phyloP scores from a whole-genome alignment of 2,113 vertebrate species.

The Megaptera novaeangliae region DNA sequence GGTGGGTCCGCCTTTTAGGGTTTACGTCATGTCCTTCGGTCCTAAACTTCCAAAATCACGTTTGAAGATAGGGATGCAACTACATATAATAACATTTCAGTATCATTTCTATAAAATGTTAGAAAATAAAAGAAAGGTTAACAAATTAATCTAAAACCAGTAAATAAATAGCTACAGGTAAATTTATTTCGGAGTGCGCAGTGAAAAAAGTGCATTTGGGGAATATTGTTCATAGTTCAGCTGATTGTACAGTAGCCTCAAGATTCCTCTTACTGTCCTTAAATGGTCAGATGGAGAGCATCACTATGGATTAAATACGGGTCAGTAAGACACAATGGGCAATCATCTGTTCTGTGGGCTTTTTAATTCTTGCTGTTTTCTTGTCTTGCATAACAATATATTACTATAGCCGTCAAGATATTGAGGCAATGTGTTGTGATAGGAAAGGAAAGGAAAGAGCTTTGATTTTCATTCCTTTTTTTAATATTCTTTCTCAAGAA shows the following conservation, averaged over 20 bases:
- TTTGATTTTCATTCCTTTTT: slow-evolving; percentile 11
- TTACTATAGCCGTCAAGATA: background rate
- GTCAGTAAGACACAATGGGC: background rate
- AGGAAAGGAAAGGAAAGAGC: background rate
- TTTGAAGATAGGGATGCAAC: background rate
- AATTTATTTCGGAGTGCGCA: background rate
- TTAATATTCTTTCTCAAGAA: slow-evolving; percentile 17
- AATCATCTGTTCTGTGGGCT: background rate
- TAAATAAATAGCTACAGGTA: background rate
- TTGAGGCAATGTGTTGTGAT: background rate
- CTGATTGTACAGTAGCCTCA: background rate
- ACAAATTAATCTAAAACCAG: background rate
- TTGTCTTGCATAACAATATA: background rate
- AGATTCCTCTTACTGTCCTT: background rate
- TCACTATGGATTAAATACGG: background rate
- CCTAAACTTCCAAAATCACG: background rate
- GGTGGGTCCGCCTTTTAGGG: background rate
- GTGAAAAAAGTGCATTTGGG: background rate
- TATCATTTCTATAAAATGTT: background rate
- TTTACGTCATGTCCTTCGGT: background rate
- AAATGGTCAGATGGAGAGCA: background rate
- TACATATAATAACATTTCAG: background rate
- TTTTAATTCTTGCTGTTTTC: background rate
- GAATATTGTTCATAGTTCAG: background rate
- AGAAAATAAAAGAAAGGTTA: background rate